A percentile compares a stretch with the other conserved stretches of the same genome.
These are phyloP conservation scores for Chloroclystis v-ata DNA, from an alignment of 2,888 invertebrate species.

Conservation along the genomic window DNA sequence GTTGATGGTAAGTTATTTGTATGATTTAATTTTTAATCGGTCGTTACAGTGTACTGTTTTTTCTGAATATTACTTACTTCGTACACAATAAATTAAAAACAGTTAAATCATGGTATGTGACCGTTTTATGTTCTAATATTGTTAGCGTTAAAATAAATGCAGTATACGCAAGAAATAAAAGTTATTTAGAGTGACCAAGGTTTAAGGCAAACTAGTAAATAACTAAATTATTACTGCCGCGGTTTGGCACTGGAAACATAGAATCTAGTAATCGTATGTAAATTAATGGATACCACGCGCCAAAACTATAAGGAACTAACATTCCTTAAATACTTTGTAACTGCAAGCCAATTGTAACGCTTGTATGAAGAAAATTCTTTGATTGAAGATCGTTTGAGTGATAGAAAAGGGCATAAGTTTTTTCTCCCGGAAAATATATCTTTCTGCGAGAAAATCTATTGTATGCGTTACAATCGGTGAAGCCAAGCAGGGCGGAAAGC, in stretches of 20 bases:
- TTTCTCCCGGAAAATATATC: no score
- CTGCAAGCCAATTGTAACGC: not conserved
- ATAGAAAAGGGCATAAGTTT: no score
- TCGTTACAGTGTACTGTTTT: not conserved
- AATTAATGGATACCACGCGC: conserved; percentile 1
- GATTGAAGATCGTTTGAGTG: no score
- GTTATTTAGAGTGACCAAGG: not conserved
- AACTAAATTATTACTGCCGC: not conserved
- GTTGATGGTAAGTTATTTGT: conserved; percentile 19
- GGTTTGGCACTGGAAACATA: conserved; percentile 3
- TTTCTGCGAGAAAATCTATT: no score
- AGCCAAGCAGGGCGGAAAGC: no score
- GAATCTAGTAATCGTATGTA: conserved; percentile 1
- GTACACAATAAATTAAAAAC: not conserved
- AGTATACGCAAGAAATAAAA: no score
- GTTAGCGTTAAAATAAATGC: no score
- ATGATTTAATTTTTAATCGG: conserved; percentile 15
- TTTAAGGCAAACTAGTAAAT: not conserved
- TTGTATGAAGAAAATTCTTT: no score
- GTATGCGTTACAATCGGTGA: no score
- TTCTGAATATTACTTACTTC: no score
- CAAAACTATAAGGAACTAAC: conserved; percentile 1
- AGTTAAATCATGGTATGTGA: not conserved
- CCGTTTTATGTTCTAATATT: no score
- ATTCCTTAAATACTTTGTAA: conserved; percentile 1